phyloP scores from a whole-genome alignment of 1,140 invertebrate genomes.

The Drosophila lini region DNA sequence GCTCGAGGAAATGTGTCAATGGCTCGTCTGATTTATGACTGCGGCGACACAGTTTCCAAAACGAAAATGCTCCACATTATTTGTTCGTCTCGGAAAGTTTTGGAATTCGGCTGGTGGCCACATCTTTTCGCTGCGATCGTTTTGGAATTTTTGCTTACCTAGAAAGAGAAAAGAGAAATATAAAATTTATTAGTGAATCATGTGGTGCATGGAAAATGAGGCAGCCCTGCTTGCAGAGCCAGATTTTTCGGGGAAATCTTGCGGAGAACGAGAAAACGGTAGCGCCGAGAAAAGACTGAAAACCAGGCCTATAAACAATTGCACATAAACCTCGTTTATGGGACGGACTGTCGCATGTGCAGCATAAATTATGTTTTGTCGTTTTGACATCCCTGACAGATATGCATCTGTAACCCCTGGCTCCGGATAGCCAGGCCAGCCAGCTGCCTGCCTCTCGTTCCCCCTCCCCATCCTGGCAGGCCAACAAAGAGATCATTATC shows the following conservation, averaged over 20 bases:
- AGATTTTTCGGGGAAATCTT: slow-evolving; percentile 43
- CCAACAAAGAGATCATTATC: slow-evolving; percentile 80
- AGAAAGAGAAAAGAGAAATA: slow-evolving; percentile 46
- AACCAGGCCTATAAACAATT: slow-evolving; percentile 58
- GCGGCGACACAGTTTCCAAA: slow-evolving; percentile 67
- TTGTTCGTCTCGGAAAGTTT: slow-evolving; percentile 20
- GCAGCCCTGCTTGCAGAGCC: neutral
- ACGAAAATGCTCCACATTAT: slow-evolving; percentile 66
- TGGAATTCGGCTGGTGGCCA: slow-evolving; percentile 9
- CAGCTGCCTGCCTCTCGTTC: slow-evolving; percentile 34
- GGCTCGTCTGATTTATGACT: slow-evolving; percentile 67
- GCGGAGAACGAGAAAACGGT: slow-evolving; percentile 19
- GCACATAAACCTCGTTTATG: slow-evolving; percentile 54
- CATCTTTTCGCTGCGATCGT: slow-evolving; percentile 22
- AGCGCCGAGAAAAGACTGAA: slow-evolving; percentile 34
- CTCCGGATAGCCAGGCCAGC: slow-evolving; percentile 20
- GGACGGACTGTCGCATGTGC: slow-evolving; percentile 66
- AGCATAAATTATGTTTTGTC: slow-evolving; percentile 73
- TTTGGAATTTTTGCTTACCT: slow-evolving; percentile 60
- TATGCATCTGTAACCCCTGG: slow-evolving; percentile 68
- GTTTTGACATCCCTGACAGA: slow-evolving; percentile 78
- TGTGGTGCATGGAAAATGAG: slow-evolving; percentile 44
- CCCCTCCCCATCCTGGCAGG: slow-evolving; percentile 16
- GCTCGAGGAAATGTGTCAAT: slow-evolving; percentile 60
- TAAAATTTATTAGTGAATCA: slow-evolving; percentile 51